Base-by-base conservation (phyloP, 2,113 vertebrate genomes). In the Engraulis encrasicolus region DNA sequence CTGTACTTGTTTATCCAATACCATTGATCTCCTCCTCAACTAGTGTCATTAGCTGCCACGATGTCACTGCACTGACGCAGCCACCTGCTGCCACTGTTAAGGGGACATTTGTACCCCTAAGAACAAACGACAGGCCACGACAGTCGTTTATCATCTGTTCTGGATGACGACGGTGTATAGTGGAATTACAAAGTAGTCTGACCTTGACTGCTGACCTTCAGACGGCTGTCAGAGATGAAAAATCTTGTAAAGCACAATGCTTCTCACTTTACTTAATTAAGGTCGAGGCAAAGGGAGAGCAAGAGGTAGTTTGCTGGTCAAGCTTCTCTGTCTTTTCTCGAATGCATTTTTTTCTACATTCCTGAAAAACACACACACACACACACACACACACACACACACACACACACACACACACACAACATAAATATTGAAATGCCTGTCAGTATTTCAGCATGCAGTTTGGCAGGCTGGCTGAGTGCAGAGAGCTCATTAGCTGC, bases 81-180 rank as follows among this genome's bases (percentile, higher is more conserved):
- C 66, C 11, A 23, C 54, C 20, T 20, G 6, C 20, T 6, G 7
- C 20, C n/a, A n/a, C 54, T n/a, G 1, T 58, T 58, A n/a, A 58
- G 7, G 27, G 23, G 23, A 71, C 66, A 74, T 15, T 34, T 45
- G 40, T 45, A 45, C 27, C 27, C 17, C 34, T 74, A 74, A 12
- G n/a, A 2, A 34, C 66, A 36, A 74, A 74, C 31, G 12, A 12
- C 31, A 31, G 27, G 66, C 66, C 14, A 31, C 4, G 27, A 74
- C n/a, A 34, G 58, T 66, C 66, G 1, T 74, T 74, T 74, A 74
- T 74, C 66, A 74, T 31, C 66, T 74, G 17, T n/a, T n/a, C n/a
- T n/a, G n/a, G n/a, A n/a, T n/a, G 34, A 71, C 27, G 27, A 34
- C 61, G 34, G 27, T 0, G 11, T 23, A n/a, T n/a, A 71, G 27